Evolutionary conservation across 2,888 invertebrate genomes (phyloP).

Genomic region (Caradrina clavipalpis): DNA sequence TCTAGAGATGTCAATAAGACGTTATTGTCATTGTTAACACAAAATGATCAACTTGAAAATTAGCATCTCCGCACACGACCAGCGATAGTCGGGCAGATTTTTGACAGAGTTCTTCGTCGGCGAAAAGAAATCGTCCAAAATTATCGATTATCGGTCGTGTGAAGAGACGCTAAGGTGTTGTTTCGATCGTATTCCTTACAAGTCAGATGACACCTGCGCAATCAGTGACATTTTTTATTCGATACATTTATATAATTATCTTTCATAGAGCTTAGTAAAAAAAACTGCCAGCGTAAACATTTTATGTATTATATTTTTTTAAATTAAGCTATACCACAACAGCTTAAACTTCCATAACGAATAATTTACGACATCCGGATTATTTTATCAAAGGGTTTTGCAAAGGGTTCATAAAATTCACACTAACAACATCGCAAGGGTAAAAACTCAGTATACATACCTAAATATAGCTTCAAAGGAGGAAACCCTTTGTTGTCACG

Average conservation of each 20-base stretch:
- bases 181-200: too few species aligned
- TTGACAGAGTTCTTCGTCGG: too few species aligned
- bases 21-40: too few species aligned
- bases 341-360: conserved; percentile 32
- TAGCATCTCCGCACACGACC: too few species aligned
- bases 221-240: too few species aligned
- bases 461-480: conserved; percentile 37
- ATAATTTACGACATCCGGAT: conserved; percentile 52
- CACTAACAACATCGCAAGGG: conserved; percentile 44
- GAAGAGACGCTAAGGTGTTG: too few species aligned
- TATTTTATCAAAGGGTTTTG: conserved; percentile 55
- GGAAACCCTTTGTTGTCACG: conserved; percentile 30
- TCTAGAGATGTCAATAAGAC: too few species aligned
- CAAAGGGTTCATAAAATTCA: conserved; percentile 55
- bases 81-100: too few species aligned
- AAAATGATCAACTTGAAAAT: too few species aligned
- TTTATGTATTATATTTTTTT: neutral
- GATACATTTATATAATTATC: neutral
- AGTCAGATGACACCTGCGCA: too few species aligned
- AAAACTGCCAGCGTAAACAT: neutral
- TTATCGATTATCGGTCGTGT: too few species aligned
- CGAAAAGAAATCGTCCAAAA: too few species aligned
- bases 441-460: conserved; percentile 33
- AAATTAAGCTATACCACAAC: conserved; percentile 8
- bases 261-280: neutral